These are phyloP conservation scores for Noctua janthe DNA, from an alignment of 2,888 invertebrate genomes.

Conservation along the genomic window DNA sequence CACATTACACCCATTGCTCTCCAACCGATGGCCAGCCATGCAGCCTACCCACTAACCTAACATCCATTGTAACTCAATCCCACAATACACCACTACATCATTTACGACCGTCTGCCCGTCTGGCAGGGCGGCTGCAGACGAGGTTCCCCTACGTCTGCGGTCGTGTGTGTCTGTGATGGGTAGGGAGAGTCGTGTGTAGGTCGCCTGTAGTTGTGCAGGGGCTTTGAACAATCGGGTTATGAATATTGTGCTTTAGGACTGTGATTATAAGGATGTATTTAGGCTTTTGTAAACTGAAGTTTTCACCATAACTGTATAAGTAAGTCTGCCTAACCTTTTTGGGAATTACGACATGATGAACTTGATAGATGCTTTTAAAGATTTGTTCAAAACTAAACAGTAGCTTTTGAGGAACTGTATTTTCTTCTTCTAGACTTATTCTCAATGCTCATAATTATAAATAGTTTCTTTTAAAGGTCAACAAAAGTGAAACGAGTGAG, in stretches of 20 bases:
- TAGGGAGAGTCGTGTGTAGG: conserved; percentile 21
- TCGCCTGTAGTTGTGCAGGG: conserved; percentile 26
- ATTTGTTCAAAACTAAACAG: not conserved
- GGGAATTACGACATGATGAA: not conserved
- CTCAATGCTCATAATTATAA: not conserved
- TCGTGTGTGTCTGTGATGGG: conserved; percentile 35
- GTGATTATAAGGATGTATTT: not conserved
- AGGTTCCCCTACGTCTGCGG: conserved; percentile 63
- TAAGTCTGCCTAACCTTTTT: not conserved
- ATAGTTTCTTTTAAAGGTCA: not conserved
- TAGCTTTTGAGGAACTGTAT: not conserved
- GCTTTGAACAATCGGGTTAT: not conserved
- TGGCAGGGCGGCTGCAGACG: conserved; percentile 29
- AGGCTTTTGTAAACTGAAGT: not conserved
- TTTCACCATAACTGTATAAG: not conserved
- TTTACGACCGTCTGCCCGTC: conserved; percentile 35
- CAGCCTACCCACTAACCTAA: conserved; percentile 1
- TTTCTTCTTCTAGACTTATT: not conserved
- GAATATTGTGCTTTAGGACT: not conserved
- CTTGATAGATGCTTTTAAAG: not conserved
- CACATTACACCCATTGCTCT: not conserved
- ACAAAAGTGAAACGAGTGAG: not conserved
- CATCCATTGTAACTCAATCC: conserved; percentile 20
- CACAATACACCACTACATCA: conserved; percentile 23
- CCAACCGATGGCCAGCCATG: not conserved